A percentile compares a stretch with the other conserved stretches of the same genome.
Evolutionary conservation across 2,888 invertebrate species (phyloP).

Genomic region (Drosophila emarginata): DNA sequence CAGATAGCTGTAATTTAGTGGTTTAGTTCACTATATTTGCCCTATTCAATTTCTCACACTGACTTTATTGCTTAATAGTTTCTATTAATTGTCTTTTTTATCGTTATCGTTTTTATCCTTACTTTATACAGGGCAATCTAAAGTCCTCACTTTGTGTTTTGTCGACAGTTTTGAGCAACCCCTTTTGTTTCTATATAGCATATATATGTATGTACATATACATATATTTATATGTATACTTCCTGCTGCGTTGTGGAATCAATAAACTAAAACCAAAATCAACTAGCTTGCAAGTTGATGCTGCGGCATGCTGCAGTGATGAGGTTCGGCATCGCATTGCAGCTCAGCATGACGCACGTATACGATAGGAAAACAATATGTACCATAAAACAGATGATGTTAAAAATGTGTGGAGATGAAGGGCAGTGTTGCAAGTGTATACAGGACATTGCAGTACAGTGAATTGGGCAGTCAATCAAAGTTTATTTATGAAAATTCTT

Average conservation of each 20-base stretch:
- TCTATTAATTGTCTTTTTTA: too few species aligned
- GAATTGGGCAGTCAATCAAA: neutral
- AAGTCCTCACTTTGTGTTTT: neutral
- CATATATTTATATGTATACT: neutral
- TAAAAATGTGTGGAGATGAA: constrained; percentile 1
- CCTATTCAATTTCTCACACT: too few species aligned
- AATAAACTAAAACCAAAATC: constrained; percentile 51
- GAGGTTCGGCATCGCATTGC: constrained; percentile 35
- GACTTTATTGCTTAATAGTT: too few species aligned
- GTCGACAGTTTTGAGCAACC: neutral
- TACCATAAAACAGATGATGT: constrained; percentile 6
- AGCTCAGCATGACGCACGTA: constrained; percentile 17
- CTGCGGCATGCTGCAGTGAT: constrained; percentile 37
- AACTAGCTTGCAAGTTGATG: constrained; percentile 33
- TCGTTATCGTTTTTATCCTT: neutral
- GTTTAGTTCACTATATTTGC: too few species aligned
- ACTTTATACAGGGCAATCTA: neutral
- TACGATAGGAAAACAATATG: constrained; percentile 11
- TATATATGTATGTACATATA: neutral
- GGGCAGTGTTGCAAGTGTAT: neutral
- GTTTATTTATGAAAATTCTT: constrained; percentile 3
- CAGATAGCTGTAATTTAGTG: too few species aligned
- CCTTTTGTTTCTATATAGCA: neutral
- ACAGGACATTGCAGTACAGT: neutral
- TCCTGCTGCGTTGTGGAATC: constrained; percentile 47